Evolutionary conservation across 2,113 vertebrate species (phyloP).

Genomic region (Agelaius phoeniceus): DNA sequence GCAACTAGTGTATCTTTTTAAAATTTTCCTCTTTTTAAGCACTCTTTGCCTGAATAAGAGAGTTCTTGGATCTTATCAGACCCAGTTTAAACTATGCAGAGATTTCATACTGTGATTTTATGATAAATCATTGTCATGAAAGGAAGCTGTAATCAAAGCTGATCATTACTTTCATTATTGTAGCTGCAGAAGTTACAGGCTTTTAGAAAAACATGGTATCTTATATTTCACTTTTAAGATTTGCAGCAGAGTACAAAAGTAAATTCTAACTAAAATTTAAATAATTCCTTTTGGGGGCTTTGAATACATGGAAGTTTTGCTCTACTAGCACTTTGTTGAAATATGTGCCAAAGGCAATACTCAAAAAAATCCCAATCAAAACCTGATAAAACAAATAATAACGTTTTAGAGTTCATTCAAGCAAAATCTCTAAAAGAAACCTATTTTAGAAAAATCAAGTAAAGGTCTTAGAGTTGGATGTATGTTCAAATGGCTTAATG

Average conservation of each 20-base stretch:
- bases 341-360: background rate
- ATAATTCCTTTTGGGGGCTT: background rate
- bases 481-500: background rate
- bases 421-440: background rate
- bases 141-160: background rate
- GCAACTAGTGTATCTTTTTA: background rate
- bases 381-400: background rate
- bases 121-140: background rate
- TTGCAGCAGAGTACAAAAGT: background rate
- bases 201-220: background rate
- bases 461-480: background rate
- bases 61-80: background rate
- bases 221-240: background rate
- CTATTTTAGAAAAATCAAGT: background rate
- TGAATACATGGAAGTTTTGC: background rate
- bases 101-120: background rate
- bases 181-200: background rate
- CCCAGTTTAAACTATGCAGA: background rate
- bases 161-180: background rate
- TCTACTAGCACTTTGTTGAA: background rate
- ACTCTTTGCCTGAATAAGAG: background rate
- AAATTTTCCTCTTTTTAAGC: background rate
- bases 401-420: background rate
- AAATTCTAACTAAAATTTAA: background rate
- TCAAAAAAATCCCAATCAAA: rapidly evolving